Evolutionary conservation across 2,888 invertebrate species (phyloP).

Genomic region (Dendrolimus houi): DNA sequence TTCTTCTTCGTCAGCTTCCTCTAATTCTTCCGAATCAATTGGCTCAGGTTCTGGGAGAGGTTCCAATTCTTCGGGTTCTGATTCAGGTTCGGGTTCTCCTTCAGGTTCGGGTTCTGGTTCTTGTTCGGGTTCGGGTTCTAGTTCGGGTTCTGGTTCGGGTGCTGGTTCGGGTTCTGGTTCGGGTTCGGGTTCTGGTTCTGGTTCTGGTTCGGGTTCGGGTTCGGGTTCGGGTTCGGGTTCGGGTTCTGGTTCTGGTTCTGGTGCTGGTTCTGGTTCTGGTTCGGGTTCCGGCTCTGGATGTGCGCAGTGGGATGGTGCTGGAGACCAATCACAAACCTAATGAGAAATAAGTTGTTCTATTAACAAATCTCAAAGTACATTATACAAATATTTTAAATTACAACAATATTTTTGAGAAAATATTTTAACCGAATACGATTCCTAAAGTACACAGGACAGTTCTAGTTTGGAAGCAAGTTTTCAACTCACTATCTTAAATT

Average conservation of each 20-base stretch:
- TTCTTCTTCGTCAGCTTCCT: conserved; percentile 14
- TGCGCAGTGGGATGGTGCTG: conserved; percentile 36
- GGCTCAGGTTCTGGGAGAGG: conserved; percentile 8
- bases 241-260: conserved; percentile 37
- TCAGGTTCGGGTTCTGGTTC: conserved; percentile 35
- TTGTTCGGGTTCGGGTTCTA: conserved; percentile 46
- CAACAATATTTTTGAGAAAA: neutral
- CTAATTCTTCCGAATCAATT: conserved; percentile 30
- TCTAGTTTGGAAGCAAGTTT: too few species aligned
- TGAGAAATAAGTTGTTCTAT: neutral
- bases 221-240: conserved; percentile 45
- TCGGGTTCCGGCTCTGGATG: conserved; percentile 44
- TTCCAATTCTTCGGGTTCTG: conserved; percentile 10
- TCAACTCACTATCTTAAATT: too few species aligned
- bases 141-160: conserved; percentile 35
- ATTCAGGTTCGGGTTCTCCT: conserved; percentile 25
- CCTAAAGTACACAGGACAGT: too few species aligned
- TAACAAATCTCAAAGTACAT: too few species aligned
- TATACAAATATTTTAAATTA: neutral
- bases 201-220: conserved; percentile 44
- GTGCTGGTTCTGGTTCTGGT: conserved; percentile 40
- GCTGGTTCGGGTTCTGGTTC: conserved; percentile 35
- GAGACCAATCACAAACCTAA: conserved; percentile 56
- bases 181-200: conserved; percentile 37
- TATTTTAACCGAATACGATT: neutral